Conservation (phyloP, 2,888 invertebrate genomes). For the Lathronympha strigana region DNA sequence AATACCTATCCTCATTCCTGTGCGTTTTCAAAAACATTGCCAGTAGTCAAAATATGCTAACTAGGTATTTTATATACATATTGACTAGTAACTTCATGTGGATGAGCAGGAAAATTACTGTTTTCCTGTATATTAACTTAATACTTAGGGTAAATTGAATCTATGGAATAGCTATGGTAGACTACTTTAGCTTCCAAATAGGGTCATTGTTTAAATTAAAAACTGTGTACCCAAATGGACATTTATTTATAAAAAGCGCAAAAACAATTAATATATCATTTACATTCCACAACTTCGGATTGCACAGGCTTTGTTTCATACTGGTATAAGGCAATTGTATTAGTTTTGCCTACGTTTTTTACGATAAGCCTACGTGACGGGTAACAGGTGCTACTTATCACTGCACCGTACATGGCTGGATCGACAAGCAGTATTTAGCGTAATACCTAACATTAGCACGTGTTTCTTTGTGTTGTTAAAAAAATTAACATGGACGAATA, state of each 20-base stretch:
- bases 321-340: neutral
- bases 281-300: neutral
- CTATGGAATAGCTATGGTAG: neutral
- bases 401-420: neutral
- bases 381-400: neutral
- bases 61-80: neutral
- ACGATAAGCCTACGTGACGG: conserved; percentile 4
- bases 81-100: conserved; percentile 7
- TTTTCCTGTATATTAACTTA: neutral
- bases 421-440: neutral
- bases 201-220: too few species aligned
- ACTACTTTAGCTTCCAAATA: neutral
- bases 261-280: neutral
- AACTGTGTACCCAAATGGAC: neutral
- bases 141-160: neutral
- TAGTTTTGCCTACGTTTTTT: neutral
- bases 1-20: neutral
- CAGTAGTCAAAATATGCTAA: neutral
- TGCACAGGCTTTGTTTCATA: neutral
- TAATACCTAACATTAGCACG: neutral
- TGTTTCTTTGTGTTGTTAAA: neutral
- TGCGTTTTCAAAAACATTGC: neutral
- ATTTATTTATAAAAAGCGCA: neutral
- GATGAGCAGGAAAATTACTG: conserved; percentile 17
- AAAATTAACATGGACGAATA: too few species aligned